phyloP scores from a whole-genome alignment of 2,888 invertebrate genomes.

The Lithophane semibrunnea region DNA sequence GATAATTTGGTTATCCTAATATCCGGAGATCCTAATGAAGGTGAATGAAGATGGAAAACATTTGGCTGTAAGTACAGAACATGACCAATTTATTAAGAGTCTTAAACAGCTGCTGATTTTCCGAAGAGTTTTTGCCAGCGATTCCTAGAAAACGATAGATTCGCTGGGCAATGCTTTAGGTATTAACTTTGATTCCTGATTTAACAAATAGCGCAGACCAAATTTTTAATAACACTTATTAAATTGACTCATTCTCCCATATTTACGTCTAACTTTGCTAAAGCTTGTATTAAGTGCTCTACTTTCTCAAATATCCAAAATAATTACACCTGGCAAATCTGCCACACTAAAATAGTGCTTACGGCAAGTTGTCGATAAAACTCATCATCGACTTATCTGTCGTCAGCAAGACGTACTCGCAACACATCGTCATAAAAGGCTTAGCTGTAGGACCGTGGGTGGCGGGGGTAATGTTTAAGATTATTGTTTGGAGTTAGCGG shows the following conservation, averaged over 20 bases:
- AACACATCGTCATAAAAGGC: conserved; percentile 81
- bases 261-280: neutral
- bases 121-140: neutral
- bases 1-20: no score
- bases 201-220: neutral
- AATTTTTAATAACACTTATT: neutral
- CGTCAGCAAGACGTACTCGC: conserved; percentile 73
- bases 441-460: conserved; percentile 70
- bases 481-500: conserved; percentile 88
- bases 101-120: neutral
- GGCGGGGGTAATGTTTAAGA: conserved; percentile 80
- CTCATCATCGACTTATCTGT: conserved; percentile 82
- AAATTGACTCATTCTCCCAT: neutral
- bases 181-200: neutral
- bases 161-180: neutral
- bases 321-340: conserved; percentile 1
- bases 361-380: conserved; percentile 42
- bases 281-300: neutral
- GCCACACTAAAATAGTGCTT: conserved; percentile 39
- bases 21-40: neutral
- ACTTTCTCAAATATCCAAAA: neutral
- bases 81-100: neutral
- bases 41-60: neutral
- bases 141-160: neutral
- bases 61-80: neutral